Evolutionary conservation across 2,797 vertebrate genomes (phyloP).

Genomic region (Sebastes melanostomus): DNA sequence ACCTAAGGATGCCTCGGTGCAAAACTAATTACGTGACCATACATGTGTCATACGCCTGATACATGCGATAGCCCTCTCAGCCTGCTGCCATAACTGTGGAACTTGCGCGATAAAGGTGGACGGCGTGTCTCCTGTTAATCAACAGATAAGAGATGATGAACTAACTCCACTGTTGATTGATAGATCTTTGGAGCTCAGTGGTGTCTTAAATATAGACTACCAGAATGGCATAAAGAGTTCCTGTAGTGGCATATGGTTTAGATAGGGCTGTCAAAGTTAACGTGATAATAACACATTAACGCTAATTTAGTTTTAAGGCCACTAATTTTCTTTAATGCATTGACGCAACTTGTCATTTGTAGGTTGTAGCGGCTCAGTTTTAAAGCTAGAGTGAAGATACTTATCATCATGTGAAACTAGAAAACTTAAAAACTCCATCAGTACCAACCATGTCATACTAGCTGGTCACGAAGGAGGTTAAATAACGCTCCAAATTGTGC

Average conservation of each 20-base stretch:
- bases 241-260: not conserved
- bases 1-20: constrained; percentile 66
- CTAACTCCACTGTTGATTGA: constrained; percentile 50
- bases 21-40: constrained; percentile 70
- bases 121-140: constrained; percentile 58
- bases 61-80: constrained; percentile 64
- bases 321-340: too few relatives aligned
- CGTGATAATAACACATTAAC: too few relatives aligned
- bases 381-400: too few relatives aligned
- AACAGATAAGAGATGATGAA: constrained; percentile 72
- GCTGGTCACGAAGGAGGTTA: too few relatives aligned
- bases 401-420: too few relatives aligned
- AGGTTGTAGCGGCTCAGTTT: too few relatives aligned
- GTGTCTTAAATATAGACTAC: constrained; percentile 1
- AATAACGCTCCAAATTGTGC: too few relatives aligned
- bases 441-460: too few relatives aligned
- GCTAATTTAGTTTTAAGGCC: too few relatives aligned
- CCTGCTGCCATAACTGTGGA: constrained; percentile 47
- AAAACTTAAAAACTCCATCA: too few relatives aligned
- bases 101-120: constrained; percentile 62
- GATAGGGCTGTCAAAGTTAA: too few relatives aligned
- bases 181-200: constrained; percentile 24
- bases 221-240: not conserved
- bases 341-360: too few relatives aligned
- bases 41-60: constrained; percentile 72